These are phyloP conservation scores for Psilopsiagon aurifrons DNA, from an alignment of 2,113 vertebrate species.

Conservation along the genomic window DNA sequence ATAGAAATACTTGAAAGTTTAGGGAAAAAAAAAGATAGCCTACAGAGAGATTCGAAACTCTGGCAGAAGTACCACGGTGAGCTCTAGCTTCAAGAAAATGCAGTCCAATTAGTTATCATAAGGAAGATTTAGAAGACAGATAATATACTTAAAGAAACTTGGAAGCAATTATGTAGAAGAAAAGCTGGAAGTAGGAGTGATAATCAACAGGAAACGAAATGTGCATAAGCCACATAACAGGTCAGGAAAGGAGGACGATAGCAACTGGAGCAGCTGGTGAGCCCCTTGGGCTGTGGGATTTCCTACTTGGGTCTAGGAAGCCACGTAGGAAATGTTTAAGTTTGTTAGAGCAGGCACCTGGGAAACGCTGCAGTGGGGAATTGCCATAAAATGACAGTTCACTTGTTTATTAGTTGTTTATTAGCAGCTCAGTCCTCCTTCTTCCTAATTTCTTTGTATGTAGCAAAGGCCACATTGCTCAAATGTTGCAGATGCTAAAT, in stretches of 20 bases:
- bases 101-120: not conserved
- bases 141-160: not conserved
- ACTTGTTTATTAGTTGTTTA: not conserved
- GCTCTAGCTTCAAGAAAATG: not conserved
- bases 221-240: not conserved
- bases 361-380: not conserved
- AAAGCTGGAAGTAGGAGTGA: not conserved
- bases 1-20: conserved; percentile 19
- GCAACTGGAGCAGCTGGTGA: not conserved
- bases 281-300: not conserved
- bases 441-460: not conserved
- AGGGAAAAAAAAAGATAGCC: not conserved
- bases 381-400: not conserved
- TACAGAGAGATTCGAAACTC: not conserved
- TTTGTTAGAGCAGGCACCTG: not conserved
- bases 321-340: rapidly evolving
- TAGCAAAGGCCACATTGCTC: rapidly evolving
- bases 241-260: not conserved
- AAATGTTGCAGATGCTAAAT: not conserved
- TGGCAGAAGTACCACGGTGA: not conserved
- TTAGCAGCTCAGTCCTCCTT: not conserved
- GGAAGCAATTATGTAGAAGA: not conserved
- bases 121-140: not conserved
- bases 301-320: not conserved
- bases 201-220: not conserved